A percentile compares a stretch with the other conserved stretches of the same genome.
These are phyloP conservation scores for Mesorhabditis sp. DNA, from an alignment of 2,888 invertebrate species.

Conservation along the genomic window DNA sequence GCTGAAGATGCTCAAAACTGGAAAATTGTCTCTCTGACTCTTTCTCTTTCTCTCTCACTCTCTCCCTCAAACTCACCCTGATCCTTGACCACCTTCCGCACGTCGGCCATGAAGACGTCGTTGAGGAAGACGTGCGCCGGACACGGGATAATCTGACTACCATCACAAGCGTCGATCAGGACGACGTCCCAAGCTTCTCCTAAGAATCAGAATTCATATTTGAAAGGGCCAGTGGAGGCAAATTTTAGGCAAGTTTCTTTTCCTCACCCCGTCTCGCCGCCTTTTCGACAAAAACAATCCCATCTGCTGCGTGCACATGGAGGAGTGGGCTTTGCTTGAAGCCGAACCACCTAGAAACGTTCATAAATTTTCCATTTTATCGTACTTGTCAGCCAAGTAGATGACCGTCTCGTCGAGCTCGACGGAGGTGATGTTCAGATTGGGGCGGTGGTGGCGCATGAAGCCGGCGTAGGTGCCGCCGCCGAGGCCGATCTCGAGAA, in stretches of 20 bases:
- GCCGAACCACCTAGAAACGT: constrained; percentile 16
- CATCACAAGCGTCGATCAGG: constrained; percentile 31
- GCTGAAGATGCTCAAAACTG: no score
- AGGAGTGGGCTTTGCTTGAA: background rate
- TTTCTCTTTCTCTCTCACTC: no score
- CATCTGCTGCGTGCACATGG: background rate
- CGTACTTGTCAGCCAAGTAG: constrained; percentile 33
- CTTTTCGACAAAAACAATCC: background rate
- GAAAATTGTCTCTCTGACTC: no score
- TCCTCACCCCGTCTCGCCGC: background rate
- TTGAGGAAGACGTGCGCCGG: constrained; percentile 22
- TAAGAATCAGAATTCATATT: background rate
- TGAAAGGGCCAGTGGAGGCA: background rate
- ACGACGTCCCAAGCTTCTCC: constrained; percentile 24
- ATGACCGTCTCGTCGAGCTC: constrained; percentile 25
- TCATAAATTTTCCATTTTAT: constrained; percentile 10
- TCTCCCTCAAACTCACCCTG: background rate
- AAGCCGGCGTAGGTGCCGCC: background rate
- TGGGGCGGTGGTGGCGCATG: background rate
- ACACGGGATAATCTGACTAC: constrained; percentile 18
- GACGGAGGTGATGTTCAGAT: constrained; percentile 32
- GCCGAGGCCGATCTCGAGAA: background rate
- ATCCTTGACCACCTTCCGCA: constrained; percentile 9
- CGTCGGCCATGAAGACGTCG: constrained; percentile 10
- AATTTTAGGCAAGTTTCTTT: constrained; percentile 4